Evolutionary conservation across 2,797 vertebrate genomes (phyloP).

Genomic region (Anabas testudineus): DNA sequence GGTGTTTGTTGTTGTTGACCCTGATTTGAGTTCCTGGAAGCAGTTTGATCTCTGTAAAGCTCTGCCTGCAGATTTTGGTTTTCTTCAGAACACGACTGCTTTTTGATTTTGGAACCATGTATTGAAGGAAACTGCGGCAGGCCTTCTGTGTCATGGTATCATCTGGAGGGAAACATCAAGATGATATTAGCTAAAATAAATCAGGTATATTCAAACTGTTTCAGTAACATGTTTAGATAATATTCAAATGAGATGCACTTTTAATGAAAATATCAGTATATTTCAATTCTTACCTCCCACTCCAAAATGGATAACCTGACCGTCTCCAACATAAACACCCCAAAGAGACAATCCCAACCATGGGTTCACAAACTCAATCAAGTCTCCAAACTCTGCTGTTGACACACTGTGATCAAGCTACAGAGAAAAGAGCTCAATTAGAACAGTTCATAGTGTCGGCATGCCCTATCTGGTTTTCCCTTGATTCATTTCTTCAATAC

Average conservation of each 20-base stretch:
- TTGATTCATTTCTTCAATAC: neutral
- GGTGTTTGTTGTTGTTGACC: constrained; percentile 63
- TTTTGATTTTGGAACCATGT: constrained; percentile 43
- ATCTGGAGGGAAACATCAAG: constrained; percentile 23
- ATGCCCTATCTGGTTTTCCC: neutral
- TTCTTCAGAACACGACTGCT: constrained; percentile 31
- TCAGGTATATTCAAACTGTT: neutral
- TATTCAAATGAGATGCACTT: neutral
- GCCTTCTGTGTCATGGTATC: constrained; percentile 59
- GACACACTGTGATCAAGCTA: constrained; percentile 46
- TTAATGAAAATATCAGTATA: no score
- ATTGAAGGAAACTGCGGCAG: constrained; percentile 48
- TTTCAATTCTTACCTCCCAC: constrained; percentile 36
- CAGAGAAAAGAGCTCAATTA: neutral
- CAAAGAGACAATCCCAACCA: constrained; percentile 52
- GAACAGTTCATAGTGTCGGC: neutral
- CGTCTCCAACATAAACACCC: constrained; percentile 54
- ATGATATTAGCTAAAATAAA: neutral
- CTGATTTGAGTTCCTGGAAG: constrained; percentile 48
- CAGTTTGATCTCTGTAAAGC: constrained; percentile 41
- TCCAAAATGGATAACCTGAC: constrained; percentile 52
- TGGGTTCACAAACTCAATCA: constrained; percentile 53
- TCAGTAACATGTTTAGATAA: neutral
- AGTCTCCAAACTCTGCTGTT: constrained; percentile 43
- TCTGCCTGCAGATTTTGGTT: constrained; percentile 36